These are phyloP conservation scores for Hemicentrotus pulcherrimus DNA, from an alignment of 35 echinoderm and acorn worm genomes.

Conservation along the genomic window DNA sequence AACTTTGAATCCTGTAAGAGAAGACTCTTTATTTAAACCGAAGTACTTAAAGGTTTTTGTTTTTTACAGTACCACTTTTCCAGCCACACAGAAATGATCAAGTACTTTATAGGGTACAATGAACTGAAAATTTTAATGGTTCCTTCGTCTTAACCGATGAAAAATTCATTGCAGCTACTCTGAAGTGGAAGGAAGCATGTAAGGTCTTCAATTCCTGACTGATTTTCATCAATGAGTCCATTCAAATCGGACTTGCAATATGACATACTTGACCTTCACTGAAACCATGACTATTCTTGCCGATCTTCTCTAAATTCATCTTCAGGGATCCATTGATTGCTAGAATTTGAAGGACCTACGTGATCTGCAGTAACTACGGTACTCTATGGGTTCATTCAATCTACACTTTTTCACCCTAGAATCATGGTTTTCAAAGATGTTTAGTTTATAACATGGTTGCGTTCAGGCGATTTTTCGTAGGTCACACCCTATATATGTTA, in stretches of 20 bases:
- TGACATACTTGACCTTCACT: background rate
- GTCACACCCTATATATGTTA: too few species aligned
- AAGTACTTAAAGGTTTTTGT: background rate
- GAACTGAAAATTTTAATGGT: background rate
- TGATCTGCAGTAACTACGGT: background rate
- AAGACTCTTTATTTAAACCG: background rate
- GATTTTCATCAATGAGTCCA: background rate
- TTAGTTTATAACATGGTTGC: too few species aligned
- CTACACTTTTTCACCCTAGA: too few species aligned
- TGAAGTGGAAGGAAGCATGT: background rate
- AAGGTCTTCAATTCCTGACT: background rate
- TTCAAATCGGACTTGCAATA: background rate
- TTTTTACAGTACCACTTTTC: too few species aligned
- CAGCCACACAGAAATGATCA: background rate
- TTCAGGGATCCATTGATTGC: background rate
- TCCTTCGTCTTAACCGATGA: background rate
- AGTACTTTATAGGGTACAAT: background rate
- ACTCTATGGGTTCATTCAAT: too few species aligned
- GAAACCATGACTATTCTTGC: background rate
- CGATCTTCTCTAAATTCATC: background rate
- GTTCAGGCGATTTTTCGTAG: too few species aligned
- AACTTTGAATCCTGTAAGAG: background rate
- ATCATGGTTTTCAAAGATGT: too few species aligned
- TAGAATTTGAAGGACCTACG: background rate
- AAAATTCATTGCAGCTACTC: background rate